These are phyloP conservation scores for Bucco capensis DNA, from an alignment of 2,113 vertebrate species.

Conservation along the genomic window DNA sequence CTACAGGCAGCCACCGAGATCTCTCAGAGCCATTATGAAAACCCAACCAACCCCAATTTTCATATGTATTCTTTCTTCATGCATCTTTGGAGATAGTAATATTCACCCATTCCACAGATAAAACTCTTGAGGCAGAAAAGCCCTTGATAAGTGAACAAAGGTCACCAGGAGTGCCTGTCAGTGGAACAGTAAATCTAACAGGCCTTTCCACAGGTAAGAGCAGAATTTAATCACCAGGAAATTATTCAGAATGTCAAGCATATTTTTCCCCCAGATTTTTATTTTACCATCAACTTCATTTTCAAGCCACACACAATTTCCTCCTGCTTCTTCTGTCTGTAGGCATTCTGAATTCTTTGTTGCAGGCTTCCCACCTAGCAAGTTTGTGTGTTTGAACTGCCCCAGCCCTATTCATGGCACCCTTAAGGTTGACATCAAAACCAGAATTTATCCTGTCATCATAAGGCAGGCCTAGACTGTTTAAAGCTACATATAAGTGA, in stretches of 20 bases:
- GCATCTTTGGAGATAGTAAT: not conserved
- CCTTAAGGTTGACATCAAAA: not conserved
- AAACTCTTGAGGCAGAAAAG: not conserved
- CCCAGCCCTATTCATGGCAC: accelerated
- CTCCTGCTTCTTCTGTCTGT: not conserved
- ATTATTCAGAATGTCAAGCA: not conserved
- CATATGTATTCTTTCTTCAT: not conserved
- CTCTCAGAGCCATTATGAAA: not conserved
- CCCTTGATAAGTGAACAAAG: not conserved
- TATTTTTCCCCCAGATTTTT: not conserved
- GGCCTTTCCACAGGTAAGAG: not conserved
- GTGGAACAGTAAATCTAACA: not conserved
- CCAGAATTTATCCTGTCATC: not conserved
- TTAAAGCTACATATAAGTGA: not conserved
- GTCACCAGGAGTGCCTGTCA: not conserved
- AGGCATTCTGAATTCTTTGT: not conserved
- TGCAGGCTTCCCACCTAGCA: not conserved
- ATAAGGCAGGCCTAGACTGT: not conserved
- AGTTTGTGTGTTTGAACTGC: not conserved
- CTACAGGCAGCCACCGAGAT: not conserved
- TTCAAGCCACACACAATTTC: not conserved
- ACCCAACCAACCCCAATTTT: not conserved
- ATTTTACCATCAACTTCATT: not conserved
- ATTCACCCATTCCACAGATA: not conserved
- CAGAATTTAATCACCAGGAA: not conserved